Percentiles rank a stretch among this genome's conserved stretches.
These are phyloP conservation scores for Acleris holmiana DNA, from an alignment of 2,888 invertebrate species.

Conservation along the genomic window DNA sequence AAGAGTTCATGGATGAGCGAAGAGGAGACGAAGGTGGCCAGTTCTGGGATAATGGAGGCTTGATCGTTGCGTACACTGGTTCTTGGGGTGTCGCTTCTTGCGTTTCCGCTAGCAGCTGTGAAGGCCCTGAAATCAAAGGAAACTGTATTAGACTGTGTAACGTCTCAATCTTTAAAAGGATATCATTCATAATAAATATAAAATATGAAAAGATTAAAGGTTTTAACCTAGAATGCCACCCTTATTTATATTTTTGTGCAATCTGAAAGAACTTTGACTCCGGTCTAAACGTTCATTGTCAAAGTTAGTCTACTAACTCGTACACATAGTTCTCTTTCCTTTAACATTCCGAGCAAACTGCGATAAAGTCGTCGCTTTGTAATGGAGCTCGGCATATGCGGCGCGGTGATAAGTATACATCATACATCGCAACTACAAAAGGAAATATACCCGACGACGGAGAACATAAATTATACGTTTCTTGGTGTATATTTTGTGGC, in stretches of 20 bases:
- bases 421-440: constrained; percentile 51
- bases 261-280: constrained; percentile 3
- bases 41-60: constrained; percentile 63
- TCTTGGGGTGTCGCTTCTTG: constrained; percentile 71
- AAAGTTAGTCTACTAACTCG: constrained; percentile 19
- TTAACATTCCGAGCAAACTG: constrained; percentile 54
- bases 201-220: too few relatives aligned
- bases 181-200: too few relatives aligned
- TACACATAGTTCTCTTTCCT: constrained; percentile 41
- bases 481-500: constrained; percentile 47
- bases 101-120: constrained; percentile 70
- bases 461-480: constrained; percentile 44
- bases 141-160: neutral
- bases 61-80: constrained; percentile 76
- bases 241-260: too few relatives aligned
- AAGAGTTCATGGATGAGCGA: constrained; percentile 63
- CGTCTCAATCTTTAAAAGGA: neutral
- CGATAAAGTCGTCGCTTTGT: constrained; percentile 59
- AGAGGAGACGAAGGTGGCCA: constrained; percentile 57
- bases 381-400: constrained; percentile 52
- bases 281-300: constrained; percentile 15
- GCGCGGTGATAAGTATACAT: constrained; percentile 57
- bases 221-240: too few relatives aligned
- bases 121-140: constrained; percentile 72
- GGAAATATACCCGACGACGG: constrained; percentile 47